A percentile compares a stretch with the other conserved stretches of the same genome.
Conservation (phyloP, 2,888 invertebrate species). For the Julus scandinavius region DNA sequence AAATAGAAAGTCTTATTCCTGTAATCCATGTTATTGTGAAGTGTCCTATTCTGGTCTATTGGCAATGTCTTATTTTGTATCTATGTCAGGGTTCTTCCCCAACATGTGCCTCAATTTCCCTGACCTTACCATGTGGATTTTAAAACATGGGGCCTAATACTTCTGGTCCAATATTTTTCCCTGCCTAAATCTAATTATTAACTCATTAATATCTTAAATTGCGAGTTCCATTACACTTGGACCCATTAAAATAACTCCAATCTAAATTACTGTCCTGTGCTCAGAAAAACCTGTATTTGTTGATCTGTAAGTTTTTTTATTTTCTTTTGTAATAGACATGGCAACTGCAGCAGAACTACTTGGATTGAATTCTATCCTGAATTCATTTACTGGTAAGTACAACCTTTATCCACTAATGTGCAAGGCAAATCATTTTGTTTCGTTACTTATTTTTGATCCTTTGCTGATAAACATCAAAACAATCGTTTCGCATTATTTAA, state of each 20-base stretch:
- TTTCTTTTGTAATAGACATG: conserved; percentile 53
- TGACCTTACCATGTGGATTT: background rate
- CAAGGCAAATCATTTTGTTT: too few species aligned
- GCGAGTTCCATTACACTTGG: background rate
- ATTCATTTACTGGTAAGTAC: conserved; percentile 53
- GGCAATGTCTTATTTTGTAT: background rate
- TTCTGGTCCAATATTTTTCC: background rate
- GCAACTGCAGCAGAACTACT: conserved; percentile 56
- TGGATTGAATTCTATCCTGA: conserved; percentile 56
- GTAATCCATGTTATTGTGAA: conserved; percentile 24
- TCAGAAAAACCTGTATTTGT: background rate
- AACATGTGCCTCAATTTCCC: background rate
- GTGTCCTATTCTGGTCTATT: conserved; percentile 22
- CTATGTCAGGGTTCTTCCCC: background rate
- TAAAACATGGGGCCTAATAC: background rate
- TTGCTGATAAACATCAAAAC: background rate
- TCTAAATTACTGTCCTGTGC: background rate
- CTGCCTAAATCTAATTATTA: too few species aligned
- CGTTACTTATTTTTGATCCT: background rate
- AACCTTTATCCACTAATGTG: conserved; percentile 27
- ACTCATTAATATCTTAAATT: background rate
- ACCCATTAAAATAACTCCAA: background rate
- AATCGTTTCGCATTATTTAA: too few species aligned
- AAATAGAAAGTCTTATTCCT: conserved; percentile 30
- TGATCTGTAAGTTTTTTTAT: background rate